These are phyloP conservation scores for Drosophila lacteicornis DNA, from an alignment of 1,140 invertebrate genomes.

Conservation along the genomic window DNA sequence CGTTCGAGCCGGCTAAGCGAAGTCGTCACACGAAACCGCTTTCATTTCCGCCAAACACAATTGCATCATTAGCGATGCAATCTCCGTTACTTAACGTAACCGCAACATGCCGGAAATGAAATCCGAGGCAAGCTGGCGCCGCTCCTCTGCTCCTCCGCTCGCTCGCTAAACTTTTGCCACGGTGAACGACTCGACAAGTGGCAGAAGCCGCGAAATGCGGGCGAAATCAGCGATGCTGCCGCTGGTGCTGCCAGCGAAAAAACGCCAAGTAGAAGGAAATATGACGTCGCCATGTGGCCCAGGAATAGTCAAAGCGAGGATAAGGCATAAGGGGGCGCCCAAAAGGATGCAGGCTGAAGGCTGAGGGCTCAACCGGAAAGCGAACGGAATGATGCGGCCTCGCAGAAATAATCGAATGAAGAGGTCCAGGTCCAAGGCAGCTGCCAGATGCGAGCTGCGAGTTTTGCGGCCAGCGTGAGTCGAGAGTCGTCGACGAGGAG, in stretches of 20 bases:
- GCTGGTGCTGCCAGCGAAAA: neutral
- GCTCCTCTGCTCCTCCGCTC: conserved; percentile 45
- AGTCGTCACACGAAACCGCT: conserved; percentile 80
- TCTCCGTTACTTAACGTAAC: conserved; percentile 82
- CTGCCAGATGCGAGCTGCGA: too few species aligned
- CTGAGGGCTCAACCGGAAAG: conserved; percentile 67
- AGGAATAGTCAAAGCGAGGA: conserved; percentile 55
- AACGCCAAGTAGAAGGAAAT: conserved; percentile 57
- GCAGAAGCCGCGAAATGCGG: conserved; percentile 4
- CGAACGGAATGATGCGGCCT: conserved; percentile 73
- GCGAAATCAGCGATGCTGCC: conserved; percentile 3
- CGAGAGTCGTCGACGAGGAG: conserved; percentile 16
- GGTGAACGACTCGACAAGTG: conserved; percentile 81
- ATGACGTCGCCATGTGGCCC: conserved; percentile 68
- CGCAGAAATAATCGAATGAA: conserved; percentile 78
- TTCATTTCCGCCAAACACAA: conserved; percentile 82
- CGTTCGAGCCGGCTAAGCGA: conserved; percentile 29
- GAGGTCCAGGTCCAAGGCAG: conserved; percentile 21
- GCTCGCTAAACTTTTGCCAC: conserved; percentile 62
- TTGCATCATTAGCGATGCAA: conserved; percentile 83
- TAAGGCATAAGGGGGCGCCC: neutral
- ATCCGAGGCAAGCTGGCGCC: conserved; percentile 73
- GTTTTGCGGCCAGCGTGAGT: conserved; percentile 22
- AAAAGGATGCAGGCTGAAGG: conserved; percentile 32
- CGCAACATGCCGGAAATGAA: conserved; percentile 83